Percentiles rank a stretch among this genome's conserved stretches.
These are phyloP conservation scores for Drosophila mauritiana DNA, from an alignment of 1,140 invertebrate genomes.

Conservation along the genomic window DNA sequence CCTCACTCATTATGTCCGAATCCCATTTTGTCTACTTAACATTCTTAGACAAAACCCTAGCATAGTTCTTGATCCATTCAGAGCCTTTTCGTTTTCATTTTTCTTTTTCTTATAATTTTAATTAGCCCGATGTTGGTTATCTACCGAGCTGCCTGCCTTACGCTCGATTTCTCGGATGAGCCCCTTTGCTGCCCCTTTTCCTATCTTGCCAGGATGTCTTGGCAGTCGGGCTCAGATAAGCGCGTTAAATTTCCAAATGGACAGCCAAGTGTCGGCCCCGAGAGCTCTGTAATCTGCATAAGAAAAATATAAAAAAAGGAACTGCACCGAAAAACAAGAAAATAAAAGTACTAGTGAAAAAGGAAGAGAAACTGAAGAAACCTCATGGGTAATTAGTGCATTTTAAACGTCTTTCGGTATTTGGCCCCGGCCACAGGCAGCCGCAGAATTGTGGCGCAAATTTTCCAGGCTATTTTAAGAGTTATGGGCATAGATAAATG, in stretches of 20 bases:
- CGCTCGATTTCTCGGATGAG: constrained; percentile 70
- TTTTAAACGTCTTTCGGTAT: constrained; percentile 82
- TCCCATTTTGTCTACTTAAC: constrained; percentile 55
- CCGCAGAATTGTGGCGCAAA: constrained; percentile 49
- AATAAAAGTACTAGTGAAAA: constrained; percentile 23
- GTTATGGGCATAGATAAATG: constrained; percentile 84
- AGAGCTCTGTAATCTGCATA: constrained; percentile 75
- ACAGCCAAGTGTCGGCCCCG: constrained; percentile 71
- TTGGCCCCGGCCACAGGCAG: constrained; percentile 50
- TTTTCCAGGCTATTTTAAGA: constrained; percentile 83
- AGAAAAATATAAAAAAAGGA: background rate
- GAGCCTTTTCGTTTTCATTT: constrained; percentile 40
- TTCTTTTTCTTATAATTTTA: constrained; percentile 64
- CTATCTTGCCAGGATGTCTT: constrained; percentile 54
- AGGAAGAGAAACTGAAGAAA: constrained; percentile 45
- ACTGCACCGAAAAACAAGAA: constrained; percentile 24
- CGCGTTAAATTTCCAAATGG: constrained; percentile 80
- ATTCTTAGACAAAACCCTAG: constrained; percentile 55
- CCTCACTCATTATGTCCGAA: constrained; percentile 64
- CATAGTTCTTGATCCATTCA: constrained; percentile 60
- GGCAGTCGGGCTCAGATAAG: constrained; percentile 74
- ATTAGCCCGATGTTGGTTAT: constrained; percentile 73
- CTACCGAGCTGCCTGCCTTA: constrained; percentile 74
- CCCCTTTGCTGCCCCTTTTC: constrained; percentile 1
- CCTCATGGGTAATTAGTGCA: constrained; percentile 83